A percentile compares a stretch with the other conserved stretches of the same genome.
Evolutionary conservation across 2,888 invertebrate species (phyloP).

Genomic region (Cerceris ruficornis): DNA sequence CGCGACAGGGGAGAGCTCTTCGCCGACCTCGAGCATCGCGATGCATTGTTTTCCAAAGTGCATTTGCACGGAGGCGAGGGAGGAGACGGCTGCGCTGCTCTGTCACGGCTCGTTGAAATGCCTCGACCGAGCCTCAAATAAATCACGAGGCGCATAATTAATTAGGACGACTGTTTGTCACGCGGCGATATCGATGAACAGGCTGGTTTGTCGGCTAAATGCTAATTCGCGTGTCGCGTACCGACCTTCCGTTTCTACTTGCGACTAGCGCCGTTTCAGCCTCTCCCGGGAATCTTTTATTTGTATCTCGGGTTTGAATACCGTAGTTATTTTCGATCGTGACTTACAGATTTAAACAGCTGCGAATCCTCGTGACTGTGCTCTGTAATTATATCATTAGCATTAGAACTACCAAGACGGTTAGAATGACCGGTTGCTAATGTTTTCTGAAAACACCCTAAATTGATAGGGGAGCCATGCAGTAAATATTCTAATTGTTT

Average conservation of each 20-base stretch:
- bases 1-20: constrained; percentile 4
- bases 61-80: constrained; percentile 38
- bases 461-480: no score
- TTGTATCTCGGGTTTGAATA: not conserved
- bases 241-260: constrained; percentile 1
- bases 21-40: not conserved
- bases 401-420: no score
- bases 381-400: no score
- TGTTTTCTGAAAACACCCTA: no score
- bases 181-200: constrained; percentile 62
- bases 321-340: no score
- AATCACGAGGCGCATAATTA: constrained; percentile 70
- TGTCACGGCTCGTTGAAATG: constrained; percentile 49
- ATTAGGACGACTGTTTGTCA: constrained; percentile 67
- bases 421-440: no score
- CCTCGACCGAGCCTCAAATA: constrained; percentile 58
- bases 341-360: no score
- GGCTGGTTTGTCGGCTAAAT: constrained; percentile 34
- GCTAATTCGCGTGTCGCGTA: constrained; percentile 29
- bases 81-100: constrained; percentile 45
- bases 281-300: not conserved
- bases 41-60: constrained; percentile 46
- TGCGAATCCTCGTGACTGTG: no score
- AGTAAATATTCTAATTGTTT: no score
- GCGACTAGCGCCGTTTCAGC: not conserved